Conservation (phyloP, 2,113 vertebrate genomes). For the Acrocephalus kingi region DNA sequence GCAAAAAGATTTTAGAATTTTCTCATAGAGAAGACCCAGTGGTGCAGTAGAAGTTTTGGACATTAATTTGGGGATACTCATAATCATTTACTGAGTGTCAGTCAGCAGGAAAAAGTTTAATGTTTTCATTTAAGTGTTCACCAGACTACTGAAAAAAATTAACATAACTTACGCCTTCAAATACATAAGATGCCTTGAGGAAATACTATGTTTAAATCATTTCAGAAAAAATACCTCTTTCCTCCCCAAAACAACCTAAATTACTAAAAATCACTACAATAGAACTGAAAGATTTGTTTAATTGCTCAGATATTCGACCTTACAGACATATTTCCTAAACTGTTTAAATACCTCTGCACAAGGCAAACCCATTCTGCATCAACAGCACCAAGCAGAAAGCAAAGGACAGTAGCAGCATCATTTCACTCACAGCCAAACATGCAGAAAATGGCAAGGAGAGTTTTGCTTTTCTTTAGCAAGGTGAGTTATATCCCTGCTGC, state of each 20-base stretch:
- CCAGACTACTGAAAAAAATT: background rate
- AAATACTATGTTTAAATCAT: background rate
- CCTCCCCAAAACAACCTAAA: background rate
- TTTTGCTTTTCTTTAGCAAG: background rate
- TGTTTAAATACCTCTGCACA: background rate
- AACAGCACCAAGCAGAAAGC: background rate
- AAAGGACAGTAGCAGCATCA: background rate
- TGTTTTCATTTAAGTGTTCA: background rate
- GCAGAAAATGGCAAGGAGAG: background rate
- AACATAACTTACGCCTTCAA: background rate
- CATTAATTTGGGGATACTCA: background rate
- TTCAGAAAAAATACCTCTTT: background rate
- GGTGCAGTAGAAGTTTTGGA: background rate
- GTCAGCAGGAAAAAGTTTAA: background rate
- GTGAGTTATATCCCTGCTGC: background rate
- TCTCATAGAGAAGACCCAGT: background rate
- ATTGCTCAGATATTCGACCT: accelerated
- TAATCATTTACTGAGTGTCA: background rate
- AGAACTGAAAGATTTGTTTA: background rate
- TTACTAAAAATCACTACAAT: background rate
- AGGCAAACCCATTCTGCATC: background rate
- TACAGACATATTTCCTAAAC: background rate
- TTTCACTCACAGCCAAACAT: background rate
- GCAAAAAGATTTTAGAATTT: background rate
- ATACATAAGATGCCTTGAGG: background rate